Evolutionary conservation across 1,140 invertebrate genomes (phyloP), one percentile per base, ranked within the genome.

Genomic region (Ptiloglossa arizonensis): DNA sequence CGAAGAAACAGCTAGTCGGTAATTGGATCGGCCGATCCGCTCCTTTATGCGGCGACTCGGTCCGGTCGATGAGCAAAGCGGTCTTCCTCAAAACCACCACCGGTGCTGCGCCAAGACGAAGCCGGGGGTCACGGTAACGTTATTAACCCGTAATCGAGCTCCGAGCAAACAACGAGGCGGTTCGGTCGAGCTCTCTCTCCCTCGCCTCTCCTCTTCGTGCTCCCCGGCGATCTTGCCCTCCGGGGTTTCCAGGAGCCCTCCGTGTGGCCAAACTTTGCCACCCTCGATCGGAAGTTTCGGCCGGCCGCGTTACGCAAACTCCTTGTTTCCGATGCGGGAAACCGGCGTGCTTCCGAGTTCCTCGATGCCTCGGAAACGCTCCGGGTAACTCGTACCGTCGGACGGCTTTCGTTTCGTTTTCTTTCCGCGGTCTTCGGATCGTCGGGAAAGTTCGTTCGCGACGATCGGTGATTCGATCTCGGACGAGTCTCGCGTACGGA

Each of bases 101-200:
- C 29, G 22, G 35, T 8, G 64, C 22, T 41, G 50, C 50, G 57
- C 50, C 56, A 54, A 73, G 69, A 81, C 70, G 68, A 77, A 57
- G 56, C 35, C 57, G 48, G 48, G 56, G 72, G 74, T 85, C 76
- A 70, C 68, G 76, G 71, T 86, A 86, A 86, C 83, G 68, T 86
- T 86, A 86, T 86, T 86, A 86, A 86, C 79, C 84, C 72, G 80
- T 86, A 86, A 86, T 86, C 80, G 84, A 86, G 80, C 84, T 85
- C 38, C 80, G 64, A 63, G 72, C 83, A 85, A 86, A 86, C 83
- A 85, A 86, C 82, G 75, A 82, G 72, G 62, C 56, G 77, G 64
- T 70, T 83, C 67, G 67, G 54, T 60, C 79, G 46, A 80, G 44
- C 9, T 22, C 22, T 9, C 5, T 17, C 38, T 13, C 19, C 6